Evolutionary conservation across 1,140 invertebrate genomes (phyloP).

Genomic region (Drosophila baimaii): DNA sequence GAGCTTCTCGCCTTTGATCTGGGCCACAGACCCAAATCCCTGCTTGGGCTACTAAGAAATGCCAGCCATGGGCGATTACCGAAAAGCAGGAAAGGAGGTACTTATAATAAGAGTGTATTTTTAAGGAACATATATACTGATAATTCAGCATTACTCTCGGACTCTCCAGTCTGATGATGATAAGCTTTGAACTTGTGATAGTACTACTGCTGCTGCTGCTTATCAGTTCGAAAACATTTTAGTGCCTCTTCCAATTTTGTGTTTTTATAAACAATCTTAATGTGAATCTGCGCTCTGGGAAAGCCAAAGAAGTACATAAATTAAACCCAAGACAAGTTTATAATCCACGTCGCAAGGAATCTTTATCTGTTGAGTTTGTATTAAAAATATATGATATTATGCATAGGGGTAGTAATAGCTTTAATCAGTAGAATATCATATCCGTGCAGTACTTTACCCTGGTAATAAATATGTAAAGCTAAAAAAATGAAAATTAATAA

Average conservation of each 20-base stretch:
- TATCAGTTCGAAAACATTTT: conserved; percentile 4
- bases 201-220: background rate
- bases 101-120: background rate
- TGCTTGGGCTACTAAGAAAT: background rate
- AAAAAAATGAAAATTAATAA: too few relatives aligned
- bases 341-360: background rate
- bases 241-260: background rate
- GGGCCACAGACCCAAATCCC: conserved; percentile 29
- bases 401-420: too few relatives aligned
- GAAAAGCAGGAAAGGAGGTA: background rate
- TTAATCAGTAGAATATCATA: too few relatives aligned
- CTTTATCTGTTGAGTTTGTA: too few relatives aligned
- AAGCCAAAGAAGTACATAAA: background rate
- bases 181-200: conserved; percentile 24
- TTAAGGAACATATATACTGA: background rate
- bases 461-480: too few relatives aligned
- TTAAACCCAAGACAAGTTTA: background rate
- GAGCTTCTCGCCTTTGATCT: conserved; percentile 49
- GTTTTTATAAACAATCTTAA: background rate
- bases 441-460: too few relatives aligned
- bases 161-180: background rate
- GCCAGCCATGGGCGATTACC: background rate
- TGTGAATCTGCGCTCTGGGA: too few relatives aligned
- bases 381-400: too few relatives aligned
- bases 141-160: background rate